Conservation (phyloP, 2,797 vertebrate genomes). For the Alca torda region DNA sequence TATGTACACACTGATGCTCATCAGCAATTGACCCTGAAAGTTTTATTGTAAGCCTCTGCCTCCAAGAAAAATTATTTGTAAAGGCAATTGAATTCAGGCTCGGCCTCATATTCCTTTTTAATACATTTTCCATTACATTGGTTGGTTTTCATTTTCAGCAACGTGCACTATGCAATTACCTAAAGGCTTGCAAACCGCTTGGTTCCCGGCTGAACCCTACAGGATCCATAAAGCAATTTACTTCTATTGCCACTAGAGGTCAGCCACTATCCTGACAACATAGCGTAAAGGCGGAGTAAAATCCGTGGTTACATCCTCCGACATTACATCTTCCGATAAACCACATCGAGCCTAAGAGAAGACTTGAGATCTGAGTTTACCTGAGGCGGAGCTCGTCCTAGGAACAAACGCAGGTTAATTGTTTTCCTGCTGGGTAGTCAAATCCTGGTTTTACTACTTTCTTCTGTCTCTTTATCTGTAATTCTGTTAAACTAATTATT, state of each 20-base stretch:
- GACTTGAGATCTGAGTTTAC: not conserved
- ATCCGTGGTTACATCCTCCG: not conserved
- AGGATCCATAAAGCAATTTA: not conserved
- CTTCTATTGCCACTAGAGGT: constrained; percentile 14
- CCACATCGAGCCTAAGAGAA: not conserved
- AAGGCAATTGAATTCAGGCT: not conserved
- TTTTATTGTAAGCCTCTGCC: not conserved
- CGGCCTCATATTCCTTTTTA: not conserved
- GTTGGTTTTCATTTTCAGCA: not conserved
- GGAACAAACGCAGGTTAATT: not conserved
- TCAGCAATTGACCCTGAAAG: not conserved
- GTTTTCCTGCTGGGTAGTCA: not conserved
- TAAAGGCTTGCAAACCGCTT: not conserved
- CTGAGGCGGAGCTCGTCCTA: not conserved
- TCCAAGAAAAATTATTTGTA: not conserved
- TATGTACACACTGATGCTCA: not conserved
- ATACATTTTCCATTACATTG: not conserved
- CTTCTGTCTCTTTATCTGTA: not conserved
- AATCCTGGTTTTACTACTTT: not conserved
- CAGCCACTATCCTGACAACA: not conserved
- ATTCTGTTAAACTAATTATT: not conserved
- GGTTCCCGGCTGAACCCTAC: not conserved
- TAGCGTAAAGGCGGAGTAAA: not conserved
- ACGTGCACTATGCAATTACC: rapidly evolving
- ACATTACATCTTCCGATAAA: not conserved